Conservation (phyloP, 2,797 vertebrate species). For the Zalophus californianus region DNA sequence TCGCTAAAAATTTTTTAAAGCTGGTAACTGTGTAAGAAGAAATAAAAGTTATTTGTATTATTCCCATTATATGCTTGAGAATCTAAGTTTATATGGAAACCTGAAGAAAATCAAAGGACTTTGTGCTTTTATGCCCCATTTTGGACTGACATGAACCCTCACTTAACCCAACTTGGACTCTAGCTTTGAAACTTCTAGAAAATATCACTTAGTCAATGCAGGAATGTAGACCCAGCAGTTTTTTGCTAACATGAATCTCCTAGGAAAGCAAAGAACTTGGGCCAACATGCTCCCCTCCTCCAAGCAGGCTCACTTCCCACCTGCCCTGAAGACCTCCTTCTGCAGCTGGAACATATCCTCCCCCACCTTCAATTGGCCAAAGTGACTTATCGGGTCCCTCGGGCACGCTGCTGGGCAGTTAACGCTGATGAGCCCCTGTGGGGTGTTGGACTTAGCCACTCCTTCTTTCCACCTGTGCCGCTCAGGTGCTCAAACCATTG, state of each 20-base stretch:
- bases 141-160: background rate
- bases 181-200: background rate
- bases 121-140: background rate
- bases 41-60: background rate
- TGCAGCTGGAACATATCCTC: fast-evolving
- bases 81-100: background rate
- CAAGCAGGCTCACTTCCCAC: fast-evolving
- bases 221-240: fast-evolving
- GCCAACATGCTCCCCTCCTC: background rate
- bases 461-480: background rate
- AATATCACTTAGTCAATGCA: fast-evolving
- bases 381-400: fast-evolving
- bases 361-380: fast-evolving
- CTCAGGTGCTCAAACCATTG: background rate
- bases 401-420: background rate
- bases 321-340: fast-evolving
- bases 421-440: background rate
- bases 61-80: background rate
- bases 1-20: background rate
- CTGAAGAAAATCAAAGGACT: background rate
- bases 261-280: background rate
- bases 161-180: background rate
- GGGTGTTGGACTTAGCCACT: background rate
- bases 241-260: fast-evolving
- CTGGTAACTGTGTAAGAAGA: background rate